Conservation (phyloP, 1,140 invertebrate genomes). For the Melipona quadrifasciata region DNA sequence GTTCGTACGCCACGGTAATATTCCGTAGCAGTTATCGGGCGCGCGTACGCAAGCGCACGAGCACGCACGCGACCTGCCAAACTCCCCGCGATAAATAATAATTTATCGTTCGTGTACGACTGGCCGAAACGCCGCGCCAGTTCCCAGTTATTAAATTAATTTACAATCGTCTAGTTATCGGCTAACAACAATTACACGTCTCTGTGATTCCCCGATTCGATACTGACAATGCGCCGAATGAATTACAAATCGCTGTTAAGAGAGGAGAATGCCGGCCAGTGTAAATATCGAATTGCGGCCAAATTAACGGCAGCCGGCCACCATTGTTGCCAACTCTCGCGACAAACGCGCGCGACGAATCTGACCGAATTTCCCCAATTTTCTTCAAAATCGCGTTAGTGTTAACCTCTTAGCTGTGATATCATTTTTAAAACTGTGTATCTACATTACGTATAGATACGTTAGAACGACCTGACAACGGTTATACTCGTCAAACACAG, state of each 20-base stretch:
- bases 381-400: no score
- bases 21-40: conserved; percentile 34
- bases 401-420: no score
- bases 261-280: background rate
- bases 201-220: background rate
- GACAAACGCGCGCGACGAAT: no score
- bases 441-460: no score
- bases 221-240: background rate
- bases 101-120: conserved; percentile 44
- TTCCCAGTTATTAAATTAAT: conserved; percentile 61
- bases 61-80: background rate
- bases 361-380: background rate
- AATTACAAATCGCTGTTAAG: conserved; percentile 1
- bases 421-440: no score
- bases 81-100: conserved; percentile 46
- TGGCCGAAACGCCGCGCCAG: background rate
- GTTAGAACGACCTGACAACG: no score
- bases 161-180: conserved; percentile 54
- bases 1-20: conserved; percentile 31
- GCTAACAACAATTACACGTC: conserved; percentile 34
- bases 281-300: background rate
- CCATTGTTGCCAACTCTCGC: background rate
- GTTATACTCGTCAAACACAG: no score
- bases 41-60: background rate
- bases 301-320: background rate